Conservation (phyloP, 2,113 vertebrate genomes). For the Daubentonia madagascariensis region DNA sequence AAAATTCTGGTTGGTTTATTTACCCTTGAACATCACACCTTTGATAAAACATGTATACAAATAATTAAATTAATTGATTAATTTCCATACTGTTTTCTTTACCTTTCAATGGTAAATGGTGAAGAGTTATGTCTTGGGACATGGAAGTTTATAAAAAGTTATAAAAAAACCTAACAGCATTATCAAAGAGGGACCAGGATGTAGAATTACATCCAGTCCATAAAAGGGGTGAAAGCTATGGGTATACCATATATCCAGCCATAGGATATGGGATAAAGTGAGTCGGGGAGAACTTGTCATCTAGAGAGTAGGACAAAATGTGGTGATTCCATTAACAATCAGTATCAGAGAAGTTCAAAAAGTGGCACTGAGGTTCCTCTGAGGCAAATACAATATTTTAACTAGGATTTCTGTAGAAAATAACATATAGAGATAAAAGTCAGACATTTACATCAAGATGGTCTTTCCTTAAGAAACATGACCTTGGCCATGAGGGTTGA, state of each 20-base stretch:
- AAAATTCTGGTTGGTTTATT: not conserved
- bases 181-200: not conserved
- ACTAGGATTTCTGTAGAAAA: not conserved
- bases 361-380: not conserved
- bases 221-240: not conserved
- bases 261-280: not conserved
- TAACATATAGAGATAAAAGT: not conserved
- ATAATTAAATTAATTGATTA: not conserved
- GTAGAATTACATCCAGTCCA: not conserved
- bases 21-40: not conserved
- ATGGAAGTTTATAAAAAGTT: not conserved
- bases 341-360: not conserved
- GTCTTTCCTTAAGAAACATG: not conserved
- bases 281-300: not conserved
- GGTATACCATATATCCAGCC: not conserved
- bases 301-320: not conserved
- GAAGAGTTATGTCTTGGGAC: not conserved
- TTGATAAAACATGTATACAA: not conserved
- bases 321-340: not conserved
- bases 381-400: not conserved
- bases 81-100: not conserved
- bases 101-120: not conserved
- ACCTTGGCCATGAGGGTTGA: not conserved
- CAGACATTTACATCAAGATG: not conserved
- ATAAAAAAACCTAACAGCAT: not conserved